phyloP scores from a whole-genome alignment of 2,113 vertebrate genomes.

The Siniperca chuatsi region DNA sequence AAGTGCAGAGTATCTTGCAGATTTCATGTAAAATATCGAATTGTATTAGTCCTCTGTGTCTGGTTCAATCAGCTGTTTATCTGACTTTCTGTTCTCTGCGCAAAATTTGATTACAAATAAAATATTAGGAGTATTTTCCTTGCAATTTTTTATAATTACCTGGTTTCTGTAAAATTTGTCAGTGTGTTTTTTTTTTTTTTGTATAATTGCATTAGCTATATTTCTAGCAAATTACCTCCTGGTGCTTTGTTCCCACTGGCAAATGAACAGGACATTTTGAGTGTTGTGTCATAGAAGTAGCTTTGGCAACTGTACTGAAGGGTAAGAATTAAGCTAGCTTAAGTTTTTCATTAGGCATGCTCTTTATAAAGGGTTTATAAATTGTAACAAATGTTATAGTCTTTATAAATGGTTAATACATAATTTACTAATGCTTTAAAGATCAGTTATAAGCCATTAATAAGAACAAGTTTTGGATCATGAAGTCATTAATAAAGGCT shows the following conservation, averaged over 20 bases:
- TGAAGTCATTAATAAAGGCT: background rate
- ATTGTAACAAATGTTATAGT: background rate
- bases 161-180: background rate
- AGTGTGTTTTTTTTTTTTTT: no score
- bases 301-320: no score
- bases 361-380: background rate
- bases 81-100: background rate
- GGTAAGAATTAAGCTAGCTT: background rate
- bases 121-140: no score
- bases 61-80: background rate
- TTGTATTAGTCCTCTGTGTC: background rate
- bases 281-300: no score
- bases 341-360: background rate
- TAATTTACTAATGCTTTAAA: background rate
- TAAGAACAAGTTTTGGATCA: background rate
- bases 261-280: background rate
- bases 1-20: background rate
- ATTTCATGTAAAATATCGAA: background rate
- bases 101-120: background rate
- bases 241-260: background rate
- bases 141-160: conserved; percentile 11
- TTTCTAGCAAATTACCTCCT: conserved; percentile 11
- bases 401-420: background rate
- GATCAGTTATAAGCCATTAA: background rate
- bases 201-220: no score